phyloP scores from a whole-genome alignment of 2,888 invertebrate species.

The Heteropelma amictum region DNA sequence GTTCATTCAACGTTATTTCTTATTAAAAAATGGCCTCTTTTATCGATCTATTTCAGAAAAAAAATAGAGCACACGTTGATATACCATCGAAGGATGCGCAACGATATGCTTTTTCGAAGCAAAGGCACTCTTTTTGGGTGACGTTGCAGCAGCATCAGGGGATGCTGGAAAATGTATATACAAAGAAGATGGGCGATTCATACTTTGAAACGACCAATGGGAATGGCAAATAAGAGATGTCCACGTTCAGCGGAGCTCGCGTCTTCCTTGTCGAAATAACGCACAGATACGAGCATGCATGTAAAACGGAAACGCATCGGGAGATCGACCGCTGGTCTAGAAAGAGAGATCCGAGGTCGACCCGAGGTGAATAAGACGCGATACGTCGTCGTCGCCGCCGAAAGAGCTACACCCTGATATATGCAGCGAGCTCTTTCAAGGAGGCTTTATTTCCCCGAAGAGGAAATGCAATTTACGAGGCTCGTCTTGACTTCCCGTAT shows the following conservation, averaged over 20 bases:
- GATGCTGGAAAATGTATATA: constrained; percentile 40
- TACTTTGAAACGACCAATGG: constrained; percentile 38
- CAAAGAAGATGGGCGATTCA: constrained; percentile 44
- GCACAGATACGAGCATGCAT: neutral
- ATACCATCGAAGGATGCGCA: too few relatives aligned
- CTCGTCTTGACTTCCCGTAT: constrained; percentile 45
- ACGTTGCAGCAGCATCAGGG: constrained; percentile 3
- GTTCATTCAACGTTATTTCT: too few relatives aligned
- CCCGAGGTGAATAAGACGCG: constrained; percentile 49
- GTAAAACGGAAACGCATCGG: constrained; percentile 1
- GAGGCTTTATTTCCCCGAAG: constrained; percentile 38
- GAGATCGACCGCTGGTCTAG: too few relatives aligned
- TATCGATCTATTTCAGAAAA: too few relatives aligned
- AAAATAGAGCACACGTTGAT: too few relatives aligned
- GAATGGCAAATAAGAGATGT: constrained; percentile 38
- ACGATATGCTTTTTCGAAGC: neutral
- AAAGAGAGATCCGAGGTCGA: constrained; percentile 15
- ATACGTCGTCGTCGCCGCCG: constrained; percentile 13
- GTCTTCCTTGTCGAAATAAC: constrained; percentile 39
- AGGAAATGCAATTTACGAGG: constrained; percentile 53
- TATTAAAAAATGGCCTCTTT: too few relatives aligned
- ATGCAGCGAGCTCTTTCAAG: constrained; percentile 8
- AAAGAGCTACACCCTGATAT: constrained; percentile 4
- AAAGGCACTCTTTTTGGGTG: neutral
- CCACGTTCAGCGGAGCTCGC: constrained; percentile 13